Evolutionary conservation across 2,797 vertebrate genomes (phyloP).

Genomic region (Hemitrygon akajei): DNA sequence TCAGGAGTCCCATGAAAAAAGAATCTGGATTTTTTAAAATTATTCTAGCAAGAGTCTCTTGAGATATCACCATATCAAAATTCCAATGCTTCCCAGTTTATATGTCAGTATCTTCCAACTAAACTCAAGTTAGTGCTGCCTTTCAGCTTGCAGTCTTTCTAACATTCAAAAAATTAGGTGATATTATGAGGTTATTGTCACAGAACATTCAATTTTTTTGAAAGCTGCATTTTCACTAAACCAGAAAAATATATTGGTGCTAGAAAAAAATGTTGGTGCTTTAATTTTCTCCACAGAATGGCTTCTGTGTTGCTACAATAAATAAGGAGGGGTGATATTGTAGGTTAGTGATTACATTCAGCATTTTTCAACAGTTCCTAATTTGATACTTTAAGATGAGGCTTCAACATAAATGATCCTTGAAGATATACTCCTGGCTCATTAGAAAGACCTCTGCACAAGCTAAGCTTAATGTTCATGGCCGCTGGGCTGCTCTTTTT

Average conservation of each 20-base stretch:
- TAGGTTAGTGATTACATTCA: conserved; percentile 22
- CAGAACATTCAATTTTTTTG: not conserved
- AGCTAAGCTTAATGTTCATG: not conserved
- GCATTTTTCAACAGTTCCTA: not conserved
- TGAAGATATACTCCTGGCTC: not conserved
- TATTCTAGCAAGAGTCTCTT: not conserved
- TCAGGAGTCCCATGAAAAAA: not conserved
- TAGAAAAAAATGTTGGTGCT: no score
- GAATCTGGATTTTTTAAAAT: not conserved
- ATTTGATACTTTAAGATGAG: conserved; percentile 3
- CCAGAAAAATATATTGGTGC: not conserved
- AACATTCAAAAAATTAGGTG: not conserved
- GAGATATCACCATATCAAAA: not conserved
- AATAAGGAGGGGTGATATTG: not conserved
- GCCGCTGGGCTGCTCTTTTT: not conserved
- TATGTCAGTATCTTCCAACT: not conserved
- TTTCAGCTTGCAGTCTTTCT: not conserved
- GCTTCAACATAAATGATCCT: conserved; percentile 5
- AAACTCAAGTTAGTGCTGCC: not conserved
- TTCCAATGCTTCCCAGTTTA: not conserved
- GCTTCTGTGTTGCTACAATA: not conserved
- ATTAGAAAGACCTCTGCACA: not conserved
- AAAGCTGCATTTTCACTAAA: not conserved
- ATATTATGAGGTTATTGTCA: not conserved
- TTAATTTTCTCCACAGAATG: not conserved